A percentile compares a stretch with the other conserved stretches of the same genome.
Conservation (phyloP, 2,888 invertebrate genomes). For the Taenaris catops region DNA sequence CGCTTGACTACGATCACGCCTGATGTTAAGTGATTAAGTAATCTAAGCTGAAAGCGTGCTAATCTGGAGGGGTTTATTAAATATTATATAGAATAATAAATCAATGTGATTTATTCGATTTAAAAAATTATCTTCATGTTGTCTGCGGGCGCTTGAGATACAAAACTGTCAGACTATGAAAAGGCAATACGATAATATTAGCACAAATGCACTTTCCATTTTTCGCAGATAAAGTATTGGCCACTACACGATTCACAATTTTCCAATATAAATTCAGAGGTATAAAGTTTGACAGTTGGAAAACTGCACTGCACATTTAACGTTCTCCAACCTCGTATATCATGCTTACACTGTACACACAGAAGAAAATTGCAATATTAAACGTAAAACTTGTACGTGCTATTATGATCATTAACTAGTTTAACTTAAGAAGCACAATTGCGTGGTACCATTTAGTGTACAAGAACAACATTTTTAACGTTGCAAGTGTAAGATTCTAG, state of each 20-base stretch:
- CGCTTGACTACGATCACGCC: no score
- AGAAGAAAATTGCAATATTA: conserved; percentile 2
- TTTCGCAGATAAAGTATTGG: conserved; percentile 12
- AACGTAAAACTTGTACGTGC: not conserved
- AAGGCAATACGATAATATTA: conserved; percentile 12
- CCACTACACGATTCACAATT: conserved; percentile 20
- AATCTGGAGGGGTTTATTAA: no score
- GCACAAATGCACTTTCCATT: conserved; percentile 12
- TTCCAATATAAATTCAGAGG: conserved; percentile 24
- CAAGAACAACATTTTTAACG: not conserved
- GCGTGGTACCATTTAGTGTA: not conserved
- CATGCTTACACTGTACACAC: conserved; percentile 20
- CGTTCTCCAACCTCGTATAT: conserved; percentile 21
- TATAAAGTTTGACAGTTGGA: conserved; percentile 29
- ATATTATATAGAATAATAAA: no score
- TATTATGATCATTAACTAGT: not conserved
- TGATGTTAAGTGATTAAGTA: no score
- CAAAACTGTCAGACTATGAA: conserved; percentile 21
- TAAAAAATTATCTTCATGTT: no score
- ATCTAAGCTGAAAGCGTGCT: no score
- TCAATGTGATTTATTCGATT: no score
- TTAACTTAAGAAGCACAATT: not conserved
- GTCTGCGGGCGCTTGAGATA: no score
- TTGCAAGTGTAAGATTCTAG: conserved; percentile 13
- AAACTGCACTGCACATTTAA: conserved; percentile 38